Evolutionary conservation across 2,888 invertebrate species (phyloP).

Genomic region (Drosophila maculinotata): DNA sequence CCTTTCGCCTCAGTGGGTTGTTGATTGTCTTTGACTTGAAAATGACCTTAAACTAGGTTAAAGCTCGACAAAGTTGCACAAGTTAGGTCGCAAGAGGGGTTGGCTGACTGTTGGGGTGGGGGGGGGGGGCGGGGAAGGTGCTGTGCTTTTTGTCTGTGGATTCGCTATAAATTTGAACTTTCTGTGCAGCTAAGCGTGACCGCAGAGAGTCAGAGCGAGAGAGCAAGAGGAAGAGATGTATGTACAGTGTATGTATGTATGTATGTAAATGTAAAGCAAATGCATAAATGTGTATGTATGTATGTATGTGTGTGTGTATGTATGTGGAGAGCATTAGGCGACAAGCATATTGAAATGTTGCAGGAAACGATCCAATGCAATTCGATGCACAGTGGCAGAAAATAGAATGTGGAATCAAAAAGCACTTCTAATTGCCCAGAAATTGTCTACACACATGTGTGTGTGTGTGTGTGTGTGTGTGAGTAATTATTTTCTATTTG

Average conservation of each 20-base stretch:
- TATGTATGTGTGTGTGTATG: neutral
- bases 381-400: conserved; percentile 24
- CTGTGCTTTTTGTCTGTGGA: conserved; percentile 35
- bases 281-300: neutral
- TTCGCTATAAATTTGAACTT: conserved; percentile 62
- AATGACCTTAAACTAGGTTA: conserved; percentile 85
- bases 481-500: conserved; percentile 75
- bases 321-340: conserved; percentile 28
- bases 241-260: neutral
- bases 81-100: conserved; percentile 18
- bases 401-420: conserved; percentile 33
- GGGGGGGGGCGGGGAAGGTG: neutral
- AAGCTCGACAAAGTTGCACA: conserved; percentile 77
- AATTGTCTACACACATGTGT: neutral
- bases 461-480: conserved; percentile 4
- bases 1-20: conserved; percentile 31
- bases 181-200: conserved; percentile 72
- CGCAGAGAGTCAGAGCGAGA: conserved; percentile 20
- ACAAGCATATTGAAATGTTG: conserved; percentile 25
- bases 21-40: conserved; percentile 72
- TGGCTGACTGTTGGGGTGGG: neutral
- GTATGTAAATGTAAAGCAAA: neutral
- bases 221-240: conserved; percentile 21
- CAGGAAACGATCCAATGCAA: conserved; percentile 43
- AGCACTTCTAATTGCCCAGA: conserved; percentile 38